Conservation (phyloP, 2,113 vertebrate genomes). For the Pelecanoides urinatrix region DNA sequence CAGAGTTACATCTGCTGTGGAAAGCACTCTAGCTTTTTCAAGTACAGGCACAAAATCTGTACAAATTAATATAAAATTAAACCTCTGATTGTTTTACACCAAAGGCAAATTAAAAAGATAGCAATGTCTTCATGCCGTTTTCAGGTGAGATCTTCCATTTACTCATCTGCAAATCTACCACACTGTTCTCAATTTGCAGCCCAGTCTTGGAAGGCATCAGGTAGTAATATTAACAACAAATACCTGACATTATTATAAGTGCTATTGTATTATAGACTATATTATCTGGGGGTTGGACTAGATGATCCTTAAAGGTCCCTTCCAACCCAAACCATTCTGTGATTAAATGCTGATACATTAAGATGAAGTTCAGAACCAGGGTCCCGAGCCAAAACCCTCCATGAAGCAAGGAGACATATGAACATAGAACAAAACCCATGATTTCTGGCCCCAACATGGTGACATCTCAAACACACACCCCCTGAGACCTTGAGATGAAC, state of each 20-base stretch:
- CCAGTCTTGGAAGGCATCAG: background rate
- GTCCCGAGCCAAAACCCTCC: background rate
- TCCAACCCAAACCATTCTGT: background rate
- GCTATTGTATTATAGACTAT: background rate
- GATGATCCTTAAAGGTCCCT: background rate
- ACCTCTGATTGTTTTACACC: background rate
- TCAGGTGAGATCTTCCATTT: background rate
- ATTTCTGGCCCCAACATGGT: background rate
- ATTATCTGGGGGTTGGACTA: background rate
- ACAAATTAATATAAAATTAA: background rate
- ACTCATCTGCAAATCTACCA: background rate
- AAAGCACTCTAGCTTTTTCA: background rate
- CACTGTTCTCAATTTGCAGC: background rate
- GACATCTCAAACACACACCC: background rate
- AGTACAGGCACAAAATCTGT: background rate
- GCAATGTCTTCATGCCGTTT: background rate
- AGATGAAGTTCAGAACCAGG: background rate
- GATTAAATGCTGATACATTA: background rate
- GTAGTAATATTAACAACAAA: background rate
- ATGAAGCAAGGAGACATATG: background rate
- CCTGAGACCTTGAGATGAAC: background rate
- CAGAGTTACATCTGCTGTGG: slow-evolving; percentile 1
- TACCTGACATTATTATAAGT: background rate
- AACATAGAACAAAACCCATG: background rate
- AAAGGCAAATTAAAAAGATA: background rate